Base-by-base conservation (phyloP, 2,888 invertebrate species). In the Conops quadrifasciatus region DNA sequence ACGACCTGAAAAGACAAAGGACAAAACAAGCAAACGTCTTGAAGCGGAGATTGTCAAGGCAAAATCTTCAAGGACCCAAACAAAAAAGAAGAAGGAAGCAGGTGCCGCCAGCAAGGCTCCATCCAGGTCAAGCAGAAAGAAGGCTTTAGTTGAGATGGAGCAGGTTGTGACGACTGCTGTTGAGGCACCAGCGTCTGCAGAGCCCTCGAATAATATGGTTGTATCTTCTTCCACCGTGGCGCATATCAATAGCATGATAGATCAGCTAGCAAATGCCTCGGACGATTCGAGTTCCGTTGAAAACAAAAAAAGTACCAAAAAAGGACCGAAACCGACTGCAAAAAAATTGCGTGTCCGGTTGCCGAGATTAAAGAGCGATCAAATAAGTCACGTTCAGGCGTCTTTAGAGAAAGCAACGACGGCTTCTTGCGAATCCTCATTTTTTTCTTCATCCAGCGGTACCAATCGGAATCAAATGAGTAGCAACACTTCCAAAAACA, bases 261-360 rank as follows among this genome's bases (percentile, higher is more conserved):
- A 76, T 66, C 58, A 73, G 26, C 9, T 78, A 16, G 72, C 62
- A 67, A 36, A 71, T 28, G 53, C 63, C n/a, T 19, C 49, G 49
- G n/a, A n/a, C 5, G 9, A 49, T 16, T 9, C 69, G 4, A 36
- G 43, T 13, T 56, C 24, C 19, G 26, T n/a, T n/a, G 21, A 19
- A 45, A 13, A 45, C 11, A 1, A 24, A 2, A 11, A 51, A 51
- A 26, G 2, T 21, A 51, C 24, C 58, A 15, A 70, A 49, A 65
- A 19, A 1, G 11, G 30, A 15, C 13, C 67, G 7, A 24, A n/a
- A 21, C 51, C 3, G 51, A 16, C n/a, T 1, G 19, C 15, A 67
- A 63, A 71, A 59, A n/a, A 21, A 16, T 43, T 76, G 11, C 72
- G 67, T 28, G 71, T 77, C n/a, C 75, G 76, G 24, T 53, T 77